Conservation (phyloP, 2,113 vertebrate species). For the Porphyrio hochstetteri region DNA sequence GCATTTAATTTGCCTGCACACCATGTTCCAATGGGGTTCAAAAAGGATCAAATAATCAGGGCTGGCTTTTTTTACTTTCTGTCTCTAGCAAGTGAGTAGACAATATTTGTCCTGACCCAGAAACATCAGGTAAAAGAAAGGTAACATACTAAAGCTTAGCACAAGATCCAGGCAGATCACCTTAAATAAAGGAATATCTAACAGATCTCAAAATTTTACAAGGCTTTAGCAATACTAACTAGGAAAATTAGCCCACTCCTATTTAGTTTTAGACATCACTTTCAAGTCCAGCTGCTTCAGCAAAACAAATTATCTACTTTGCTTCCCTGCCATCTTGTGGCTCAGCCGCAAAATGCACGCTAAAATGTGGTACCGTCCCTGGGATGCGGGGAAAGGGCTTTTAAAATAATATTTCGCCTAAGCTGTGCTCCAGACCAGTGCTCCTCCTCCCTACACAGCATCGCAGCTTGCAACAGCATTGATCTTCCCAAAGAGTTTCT, state of each 20-base stretch:
- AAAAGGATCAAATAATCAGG: neutral
- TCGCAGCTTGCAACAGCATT: neutral
- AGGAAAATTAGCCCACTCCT: neutral
- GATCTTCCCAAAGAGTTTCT: neutral
- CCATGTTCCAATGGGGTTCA: neutral
- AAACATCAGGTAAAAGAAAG: neutral
- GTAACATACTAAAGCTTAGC: fast-evolving
- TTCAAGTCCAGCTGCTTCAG: neutral
- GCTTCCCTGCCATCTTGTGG: slow-evolving; percentile 62
- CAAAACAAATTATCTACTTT: slow-evolving; percentile 21
- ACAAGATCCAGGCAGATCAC: neutral
- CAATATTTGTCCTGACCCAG: neutral
- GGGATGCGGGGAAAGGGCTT: neutral
- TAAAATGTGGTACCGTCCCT: neutral
- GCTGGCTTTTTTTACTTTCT: neutral
- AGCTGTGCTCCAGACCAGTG: neutral
- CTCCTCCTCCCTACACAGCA: neutral
- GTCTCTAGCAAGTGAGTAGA: neutral
- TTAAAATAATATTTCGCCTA: neutral
- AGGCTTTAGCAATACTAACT: neutral
- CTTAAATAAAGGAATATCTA: neutral
- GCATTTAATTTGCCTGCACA: neutral
- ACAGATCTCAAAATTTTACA: neutral
- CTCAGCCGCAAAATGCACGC: neutral
- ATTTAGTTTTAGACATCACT: neutral